Percentiles rank a stretch among this genome's conserved stretches.
phyloP scores from a whole-genome alignment of 1,140 invertebrate genomes.

The Lepidurus couesii region DNA sequence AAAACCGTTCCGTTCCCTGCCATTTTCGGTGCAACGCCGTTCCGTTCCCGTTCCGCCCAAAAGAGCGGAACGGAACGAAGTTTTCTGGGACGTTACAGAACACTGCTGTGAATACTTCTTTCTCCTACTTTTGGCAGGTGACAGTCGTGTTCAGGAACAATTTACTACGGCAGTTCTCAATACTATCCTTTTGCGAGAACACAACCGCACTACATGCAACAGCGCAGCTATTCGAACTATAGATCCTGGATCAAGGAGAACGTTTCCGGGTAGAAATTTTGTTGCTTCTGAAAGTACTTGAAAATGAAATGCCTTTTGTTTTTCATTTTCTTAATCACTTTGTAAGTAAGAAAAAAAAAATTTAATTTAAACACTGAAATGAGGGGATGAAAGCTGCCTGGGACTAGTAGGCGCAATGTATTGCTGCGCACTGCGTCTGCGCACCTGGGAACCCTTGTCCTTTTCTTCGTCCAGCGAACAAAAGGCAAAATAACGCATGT shows the following conservation, averaged over 20 bases:
- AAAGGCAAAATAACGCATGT: background rate
- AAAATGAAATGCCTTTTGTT: background rate
- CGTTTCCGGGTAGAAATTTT: slow-evolving; percentile 19
- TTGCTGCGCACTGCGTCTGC: background rate
- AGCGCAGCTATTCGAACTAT: slow-evolving; percentile 45
- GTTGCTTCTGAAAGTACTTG: background rate
- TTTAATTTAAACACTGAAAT: background rate
- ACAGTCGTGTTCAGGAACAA: slow-evolving; percentile 79
- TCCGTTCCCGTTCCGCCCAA: too few relatives aligned
- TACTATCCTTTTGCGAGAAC: slow-evolving; percentile 75
- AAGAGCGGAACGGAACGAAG: too few relatives aligned
- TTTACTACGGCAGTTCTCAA: slow-evolving; percentile 73
- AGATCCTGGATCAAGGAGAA: slow-evolving; percentile 44
- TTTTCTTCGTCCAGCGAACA: slow-evolving; percentile 21
- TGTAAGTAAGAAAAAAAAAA: background rate
- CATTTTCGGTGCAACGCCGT: too few relatives aligned
- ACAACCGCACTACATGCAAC: slow-evolving; percentile 59
- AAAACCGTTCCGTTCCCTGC: too few relatives aligned
- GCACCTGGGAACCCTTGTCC: slow-evolving; percentile 7
- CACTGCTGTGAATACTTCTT: background rate
- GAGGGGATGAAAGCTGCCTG: background rate
- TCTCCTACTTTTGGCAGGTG: slow-evolving; percentile 53
- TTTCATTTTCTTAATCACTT: background rate
- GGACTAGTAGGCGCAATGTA: background rate
- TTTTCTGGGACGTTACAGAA: too few relatives aligned